Evolutionary conservation across 2,113 vertebrate genomes (phyloP).

Genomic region (Sisor rabdophorus): DNA sequence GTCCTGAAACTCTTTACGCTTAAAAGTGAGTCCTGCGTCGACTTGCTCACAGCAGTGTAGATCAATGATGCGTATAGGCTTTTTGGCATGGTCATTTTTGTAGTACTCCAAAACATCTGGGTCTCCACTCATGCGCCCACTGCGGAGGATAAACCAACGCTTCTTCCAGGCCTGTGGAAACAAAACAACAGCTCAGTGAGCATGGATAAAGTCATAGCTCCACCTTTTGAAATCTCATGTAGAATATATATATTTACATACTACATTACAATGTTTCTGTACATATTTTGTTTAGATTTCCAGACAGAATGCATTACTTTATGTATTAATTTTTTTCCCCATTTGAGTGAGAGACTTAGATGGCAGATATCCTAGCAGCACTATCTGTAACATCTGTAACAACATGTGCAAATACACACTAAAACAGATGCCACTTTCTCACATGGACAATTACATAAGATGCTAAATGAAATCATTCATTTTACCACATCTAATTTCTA

Average conservation of each 20-base stretch:
- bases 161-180: slow-evolving; percentile 92
- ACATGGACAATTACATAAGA: neutral
- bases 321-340: no score
- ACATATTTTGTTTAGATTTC: neutral
- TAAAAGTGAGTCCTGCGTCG: slow-evolving; percentile 92
- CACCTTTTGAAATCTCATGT: neutral
- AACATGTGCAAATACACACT: neutral
- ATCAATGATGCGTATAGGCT: slow-evolving; percentile 92
- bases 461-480: neutral
- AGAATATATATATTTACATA: neutral
- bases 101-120: slow-evolving; percentile 97
- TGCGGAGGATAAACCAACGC: slow-evolving; percentile 95
- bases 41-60: slow-evolving; percentile 97
- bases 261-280: neutral
- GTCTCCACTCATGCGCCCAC: slow-evolving; percentile 95
- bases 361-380: neutral
- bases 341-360: no score
- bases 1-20: slow-evolving; percentile 96
- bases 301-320: neutral
- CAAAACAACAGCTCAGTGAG: slow-evolving; percentile 1
- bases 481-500: neutral
- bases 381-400: neutral
- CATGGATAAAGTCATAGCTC: neutral
- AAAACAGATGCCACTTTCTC: no score
- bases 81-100: slow-evolving; percentile 96